A percentile compares a stretch with the other conserved stretches of the same genome.
phyloP scores from a whole-genome alignment of 2,797 vertebrate species.

The Notolabrus celidotus region DNA sequence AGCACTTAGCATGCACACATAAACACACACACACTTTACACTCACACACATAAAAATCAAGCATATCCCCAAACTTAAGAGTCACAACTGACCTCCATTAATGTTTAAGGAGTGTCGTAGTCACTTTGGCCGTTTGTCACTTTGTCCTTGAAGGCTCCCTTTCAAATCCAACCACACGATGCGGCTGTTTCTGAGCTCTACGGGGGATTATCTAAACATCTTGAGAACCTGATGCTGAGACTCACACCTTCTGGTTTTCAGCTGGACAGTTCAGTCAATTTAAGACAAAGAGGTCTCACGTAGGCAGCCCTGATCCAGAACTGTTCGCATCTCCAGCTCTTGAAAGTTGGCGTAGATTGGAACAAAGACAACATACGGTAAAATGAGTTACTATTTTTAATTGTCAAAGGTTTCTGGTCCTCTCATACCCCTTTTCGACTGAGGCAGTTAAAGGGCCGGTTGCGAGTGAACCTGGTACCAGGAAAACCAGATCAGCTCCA shows the following conservation, averaged over 20 bases:
- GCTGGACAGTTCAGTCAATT: conserved; percentile 10
- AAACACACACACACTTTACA: conserved; percentile 20
- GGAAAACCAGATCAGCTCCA: too few relatives aligned
- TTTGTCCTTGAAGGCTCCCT: conserved; percentile 29
- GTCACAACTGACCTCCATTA: conserved; percentile 45
- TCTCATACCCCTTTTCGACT: too few relatives aligned
- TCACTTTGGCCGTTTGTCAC: conserved; percentile 37
- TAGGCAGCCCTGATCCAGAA: conserved; percentile 4
- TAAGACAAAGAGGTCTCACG: not conserved
- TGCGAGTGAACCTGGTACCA: too few relatives aligned
- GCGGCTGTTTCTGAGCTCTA: not conserved
- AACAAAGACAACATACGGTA: too few relatives aligned
- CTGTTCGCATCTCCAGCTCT: too few relatives aligned
- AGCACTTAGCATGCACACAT: conserved; percentile 17
- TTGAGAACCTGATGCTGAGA: conserved; percentile 4
- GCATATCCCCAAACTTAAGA: conserved; percentile 47
- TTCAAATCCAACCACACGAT: not conserved
- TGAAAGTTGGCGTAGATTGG: too few relatives aligned
- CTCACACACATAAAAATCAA: conserved; percentile 50
- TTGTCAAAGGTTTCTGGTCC: not conserved
- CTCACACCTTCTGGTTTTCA: not conserved
- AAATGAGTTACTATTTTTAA: too few relatives aligned
- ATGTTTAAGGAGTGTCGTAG: conserved; percentile 46
- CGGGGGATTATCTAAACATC: conserved; percentile 5
- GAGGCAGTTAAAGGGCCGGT: too few relatives aligned